Evolutionary conservation across 2,888 invertebrate genomes (phyloP), one percentile per base, ranked within the genome.

Genomic region (Pandemis cinnamomeana): DNA sequence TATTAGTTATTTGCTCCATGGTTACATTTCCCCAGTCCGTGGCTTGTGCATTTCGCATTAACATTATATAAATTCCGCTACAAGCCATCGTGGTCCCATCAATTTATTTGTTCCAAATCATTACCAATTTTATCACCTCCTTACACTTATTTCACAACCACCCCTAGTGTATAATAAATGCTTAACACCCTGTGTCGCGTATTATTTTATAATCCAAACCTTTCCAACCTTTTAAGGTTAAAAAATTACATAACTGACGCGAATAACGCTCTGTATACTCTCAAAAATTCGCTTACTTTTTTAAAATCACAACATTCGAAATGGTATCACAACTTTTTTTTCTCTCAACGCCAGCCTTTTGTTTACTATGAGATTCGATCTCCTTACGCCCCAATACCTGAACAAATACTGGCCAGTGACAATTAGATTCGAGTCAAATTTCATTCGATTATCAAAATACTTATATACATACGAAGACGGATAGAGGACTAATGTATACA

Each of bases 381-480:
- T 74, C 74, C 63, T 41, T 41, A 8, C 55, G 66, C 69, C 64
- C 20, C 69, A 64, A 70, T 70, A 70, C 64, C 58, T 70, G 69
- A 60, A 44, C 73, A 11, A 70, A 73, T 73, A 73, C 73, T 73
- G 73, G 73, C 73, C 66, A 70, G 55, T 70, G 64, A 73, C 60
- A 51, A 20, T 44, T 67, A 41, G 13, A 51, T 64, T 53, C 64
- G 60, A 51, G 44, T 73, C 73, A 73, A 73, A 73, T 73, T 70
- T 70, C 73, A 73, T 64, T 67, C 69, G 75, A 76, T 67, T 61
- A 75, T 53, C 46, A 20, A 63, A 75, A 68, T 75, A 75, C 72
- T 75, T 55, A 55, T 20, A 55, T 58, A 70, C 51, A 70, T 64
- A 66, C 46, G 42, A 73, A 69, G 64, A 70, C 67, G 67, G 55